phyloP scores from a whole-genome alignment of 2,888 invertebrate species.

The Ligdia adustata region DNA sequence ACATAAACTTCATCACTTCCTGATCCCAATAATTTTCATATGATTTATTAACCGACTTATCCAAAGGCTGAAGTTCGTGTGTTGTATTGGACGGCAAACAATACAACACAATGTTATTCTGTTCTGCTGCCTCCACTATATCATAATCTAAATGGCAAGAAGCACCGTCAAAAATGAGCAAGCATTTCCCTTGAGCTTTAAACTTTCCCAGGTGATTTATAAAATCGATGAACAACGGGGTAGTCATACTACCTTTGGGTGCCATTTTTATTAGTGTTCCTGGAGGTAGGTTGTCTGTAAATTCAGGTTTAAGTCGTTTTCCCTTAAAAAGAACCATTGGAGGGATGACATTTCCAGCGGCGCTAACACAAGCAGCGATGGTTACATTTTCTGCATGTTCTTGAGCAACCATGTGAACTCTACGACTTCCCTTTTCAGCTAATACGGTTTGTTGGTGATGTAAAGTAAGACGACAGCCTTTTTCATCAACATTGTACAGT shows the following conservation, averaged over 20 bases:
- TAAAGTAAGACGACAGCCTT: slow-evolving; percentile 27
- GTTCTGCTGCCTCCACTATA: slow-evolving; percentile 31
- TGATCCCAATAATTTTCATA: slow-evolving; percentile 33
- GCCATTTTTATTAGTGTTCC: slow-evolving; percentile 34
- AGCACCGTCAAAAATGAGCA: slow-evolving; percentile 40
- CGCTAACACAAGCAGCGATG: slow-evolving; percentile 30
- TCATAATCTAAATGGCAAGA: slow-evolving; percentile 19
- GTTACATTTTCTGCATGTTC: slow-evolving; percentile 40
- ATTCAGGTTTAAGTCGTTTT: slow-evolving; percentile 30
- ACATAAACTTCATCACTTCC: slow-evolving; percentile 17
- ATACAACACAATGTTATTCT: slow-evolving; percentile 24
- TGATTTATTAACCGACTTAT: neutral
- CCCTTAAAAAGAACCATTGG: slow-evolving; percentile 33
- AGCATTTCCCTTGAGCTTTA: slow-evolving; percentile 30
- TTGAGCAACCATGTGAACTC: slow-evolving; percentile 31
- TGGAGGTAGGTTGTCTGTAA: slow-evolving; percentile 29
- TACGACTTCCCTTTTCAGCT: slow-evolving; percentile 29
- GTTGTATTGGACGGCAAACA: slow-evolving; percentile 28
- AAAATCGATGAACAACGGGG: slow-evolving; percentile 29
- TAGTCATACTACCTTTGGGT: slow-evolving; percentile 34
- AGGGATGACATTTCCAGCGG: slow-evolving; percentile 28
- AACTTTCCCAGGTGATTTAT: slow-evolving; percentile 28
- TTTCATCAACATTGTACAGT: slow-evolving; percentile 36
- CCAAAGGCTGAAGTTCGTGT: neutral
- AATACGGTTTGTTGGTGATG: slow-evolving; percentile 33